Percentiles rank a stretch among this genome's conserved stretches.
phyloP scores from a whole-genome alignment of 1,140 invertebrate genomes.

The Pseudomyrmex pallidus region DNA sequence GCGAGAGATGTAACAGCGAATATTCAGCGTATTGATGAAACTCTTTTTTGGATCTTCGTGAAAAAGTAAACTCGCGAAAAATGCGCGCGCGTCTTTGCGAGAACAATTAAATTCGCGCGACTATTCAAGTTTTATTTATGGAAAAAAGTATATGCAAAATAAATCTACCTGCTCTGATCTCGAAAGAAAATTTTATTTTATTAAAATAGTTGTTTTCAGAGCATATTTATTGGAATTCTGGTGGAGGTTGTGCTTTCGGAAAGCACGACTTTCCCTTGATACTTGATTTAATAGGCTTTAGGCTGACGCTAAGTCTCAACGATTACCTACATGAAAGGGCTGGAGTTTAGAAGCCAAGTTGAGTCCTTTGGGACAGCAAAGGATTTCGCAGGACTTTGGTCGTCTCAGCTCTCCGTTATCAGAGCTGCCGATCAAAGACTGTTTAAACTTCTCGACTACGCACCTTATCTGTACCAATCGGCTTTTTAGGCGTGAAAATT shows the following conservation, averaged over 20 bases:
- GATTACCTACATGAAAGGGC: slow-evolving; percentile 59
- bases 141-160: no score
- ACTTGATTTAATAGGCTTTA: slow-evolving; percentile 59
- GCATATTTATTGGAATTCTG: not conserved
- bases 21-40: not conserved
- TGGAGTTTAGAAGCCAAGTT: slow-evolving; percentile 60
- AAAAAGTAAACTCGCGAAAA: not conserved
- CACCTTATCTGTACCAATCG: slow-evolving; percentile 41
- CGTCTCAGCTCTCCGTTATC: slow-evolving; percentile 31
- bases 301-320: slow-evolving; percentile 61
- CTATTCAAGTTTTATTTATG: no score
- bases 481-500: slow-evolving; percentile 16
- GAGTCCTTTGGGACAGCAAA: slow-evolving; percentile 56
- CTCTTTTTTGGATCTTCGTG: not conserved
- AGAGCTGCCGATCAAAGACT: slow-evolving; percentile 55
- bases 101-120: no score
- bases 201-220: not conserved
- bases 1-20: slow-evolving; percentile 1
- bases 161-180: not conserved
- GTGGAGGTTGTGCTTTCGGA: not conserved
- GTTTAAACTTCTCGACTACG: slow-evolving; percentile 43
- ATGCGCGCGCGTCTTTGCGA: not conserved
- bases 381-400: slow-evolving; percentile 63
- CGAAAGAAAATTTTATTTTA: no score
- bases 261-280: not conserved